Conservation (phyloP, 2,797 vertebrate genomes). For the Xiphophorus birchmanni region DNA sequence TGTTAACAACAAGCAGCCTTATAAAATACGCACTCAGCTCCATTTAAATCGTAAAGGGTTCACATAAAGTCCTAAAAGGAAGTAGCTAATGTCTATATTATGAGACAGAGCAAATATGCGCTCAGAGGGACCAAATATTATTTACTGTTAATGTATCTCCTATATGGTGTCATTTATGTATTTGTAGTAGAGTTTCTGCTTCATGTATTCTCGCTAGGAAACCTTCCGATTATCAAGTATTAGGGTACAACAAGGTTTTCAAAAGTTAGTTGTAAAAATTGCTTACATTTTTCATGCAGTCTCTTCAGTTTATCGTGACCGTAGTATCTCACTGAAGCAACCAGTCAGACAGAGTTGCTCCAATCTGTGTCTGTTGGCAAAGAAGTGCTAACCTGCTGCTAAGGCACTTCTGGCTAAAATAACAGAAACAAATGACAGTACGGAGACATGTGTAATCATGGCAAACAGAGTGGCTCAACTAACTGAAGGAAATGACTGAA, state of each 20-base stretch:
- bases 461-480: not conserved
- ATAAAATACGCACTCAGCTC: constrained; percentile 60
- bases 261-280: not conserved
- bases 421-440: not conserved
- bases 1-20: constrained; percentile 65
- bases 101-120: constrained; percentile 12
- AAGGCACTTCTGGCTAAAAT: not conserved
- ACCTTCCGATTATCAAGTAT: not conserved
- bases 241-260: not conserved
- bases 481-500: not conserved
- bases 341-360: too few relatives aligned
- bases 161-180: constrained; percentile 1
- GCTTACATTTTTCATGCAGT: not conserved
- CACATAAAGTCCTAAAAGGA: constrained; percentile 42
- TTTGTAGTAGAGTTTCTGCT: not conserved
- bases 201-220: too few relatives aligned
- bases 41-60: constrained; percentile 52
- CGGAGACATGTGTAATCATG: not conserved
- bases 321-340: not conserved
- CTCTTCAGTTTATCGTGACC: not conserved
- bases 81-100: constrained; percentile 30
- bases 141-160: not conserved
- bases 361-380: too few relatives aligned
- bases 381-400: not conserved
- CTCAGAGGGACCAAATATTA: not conserved